Base-by-base conservation (phyloP, 2,888 invertebrate species). In the Heterodera filipjevi region DNA sequence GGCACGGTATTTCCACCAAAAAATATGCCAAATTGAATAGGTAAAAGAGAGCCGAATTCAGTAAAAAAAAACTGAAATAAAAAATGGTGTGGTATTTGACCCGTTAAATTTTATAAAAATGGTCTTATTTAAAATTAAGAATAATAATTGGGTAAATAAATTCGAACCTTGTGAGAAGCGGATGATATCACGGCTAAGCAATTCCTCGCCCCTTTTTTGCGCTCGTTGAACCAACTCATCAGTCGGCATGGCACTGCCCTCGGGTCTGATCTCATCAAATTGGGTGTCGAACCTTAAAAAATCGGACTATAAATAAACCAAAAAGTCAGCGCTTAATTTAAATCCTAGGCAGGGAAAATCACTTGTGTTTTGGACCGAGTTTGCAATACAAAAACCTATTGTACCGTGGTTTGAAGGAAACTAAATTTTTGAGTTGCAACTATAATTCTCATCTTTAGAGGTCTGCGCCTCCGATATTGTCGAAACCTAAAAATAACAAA, bases 131-230 rank as follows among this genome's bases (percentile, higher is more conserved):
- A 0, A 71, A 30, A 70, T 1, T 19, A 14, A 35, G 19, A 71
- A 16, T 32, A 71, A 80, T 53, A 16, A 53, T 5, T 19, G 53
- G 5, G 1, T 19, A 5, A 22, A 22, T 22, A 53, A 19, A 59
- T 10, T 3, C 59, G 22, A 66, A 79, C 80, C 33, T 73, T 80
- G 71, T 1, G 66, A 19, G 66, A 80, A 71, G 10, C 30, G 22
- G 33, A 39, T 70, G 2, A 53, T 73, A 22, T 79, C 80, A 27
- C 74, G 71, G 6, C 70, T 66, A 14, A 79, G 49, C 30, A 79
- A 35, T 44, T 80, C 77, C 70, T 79, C 80, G 12, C 80, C 80
- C 27, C 71, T 22, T 35, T 80, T 79, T 10, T 75, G 66, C 33
- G 59, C 68, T n/a, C 59, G 30, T 75, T 64, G 53, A 27, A 66